Percentiles rank a stretch among this genome's conserved stretches.
Evolutionary conservation across 2,797 vertebrate genomes (phyloP).

Genomic region (Peromyscus aztecus): DNA sequence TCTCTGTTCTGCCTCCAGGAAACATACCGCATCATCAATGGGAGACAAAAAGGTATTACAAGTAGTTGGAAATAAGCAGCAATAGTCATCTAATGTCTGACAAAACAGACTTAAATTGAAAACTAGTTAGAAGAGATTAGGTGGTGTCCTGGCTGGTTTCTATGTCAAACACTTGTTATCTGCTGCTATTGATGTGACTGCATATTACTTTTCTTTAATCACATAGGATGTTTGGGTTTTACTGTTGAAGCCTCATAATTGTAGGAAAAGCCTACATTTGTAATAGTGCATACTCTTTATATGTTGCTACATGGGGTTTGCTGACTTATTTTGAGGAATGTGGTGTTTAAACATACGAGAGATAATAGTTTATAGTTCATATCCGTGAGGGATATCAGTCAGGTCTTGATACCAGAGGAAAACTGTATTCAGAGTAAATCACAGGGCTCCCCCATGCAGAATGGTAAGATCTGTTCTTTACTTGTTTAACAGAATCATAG

Average conservation of each 20-base stretch:
- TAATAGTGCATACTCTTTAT: not conserved
- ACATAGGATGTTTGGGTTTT: not conserved
- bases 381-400: not conserved
- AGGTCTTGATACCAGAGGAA: not conserved
- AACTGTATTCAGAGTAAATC: not conserved
- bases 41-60: not conserved
- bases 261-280: not conserved
- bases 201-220: not conserved
- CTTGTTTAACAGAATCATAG: no score
- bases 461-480: not conserved
- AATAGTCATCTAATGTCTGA: not conserved
- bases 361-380: not conserved
- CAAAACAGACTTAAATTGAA: not conserved
- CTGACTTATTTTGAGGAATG: not conserved
- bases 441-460: not conserved
- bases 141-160: not conserved
- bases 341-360: not conserved
- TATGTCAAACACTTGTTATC: not conserved
- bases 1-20: no score
- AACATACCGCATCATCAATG: no score
- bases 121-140: not conserved
- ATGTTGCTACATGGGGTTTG: not conserved
- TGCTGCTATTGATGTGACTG: not conserved
- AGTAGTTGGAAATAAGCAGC: not conserved
- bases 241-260: not conserved